A percentile compares a stretch with the other conserved stretches of the same genome.
phyloP scores from a whole-genome alignment of 2,888 invertebrate genomes.

The Balanococcus diminutus region DNA sequence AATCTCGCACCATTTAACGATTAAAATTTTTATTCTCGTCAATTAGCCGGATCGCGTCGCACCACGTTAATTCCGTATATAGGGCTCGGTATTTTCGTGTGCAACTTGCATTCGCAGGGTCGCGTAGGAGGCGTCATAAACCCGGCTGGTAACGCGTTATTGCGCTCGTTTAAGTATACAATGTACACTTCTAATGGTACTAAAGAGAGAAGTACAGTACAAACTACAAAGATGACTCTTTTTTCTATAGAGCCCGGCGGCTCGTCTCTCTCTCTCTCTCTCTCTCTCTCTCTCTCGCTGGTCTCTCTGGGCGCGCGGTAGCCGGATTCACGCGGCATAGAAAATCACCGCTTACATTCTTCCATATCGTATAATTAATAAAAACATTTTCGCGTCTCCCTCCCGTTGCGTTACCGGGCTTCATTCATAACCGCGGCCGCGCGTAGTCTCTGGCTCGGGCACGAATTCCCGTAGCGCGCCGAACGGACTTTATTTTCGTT shows the following conservation, averaged over 20 bases:
- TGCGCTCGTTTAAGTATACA: not conserved
- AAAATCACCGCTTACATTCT: not conserved
- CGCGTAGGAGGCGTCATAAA: not conserved
- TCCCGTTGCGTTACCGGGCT: not conserved
- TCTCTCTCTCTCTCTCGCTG: no score
- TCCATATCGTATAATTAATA: not conserved
- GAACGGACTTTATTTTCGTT: not conserved
- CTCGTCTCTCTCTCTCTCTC: no score
- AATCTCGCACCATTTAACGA: not conserved
- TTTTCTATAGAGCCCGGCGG: not conserved
- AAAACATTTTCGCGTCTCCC: constrained; percentile 2
- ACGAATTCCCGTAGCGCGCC: not conserved
- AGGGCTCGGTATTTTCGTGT: not conserved
- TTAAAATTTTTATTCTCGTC: constrained; percentile 18
- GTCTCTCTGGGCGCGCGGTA: no score
- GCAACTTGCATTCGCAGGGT: no score
- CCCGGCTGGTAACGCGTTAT: not conserved
- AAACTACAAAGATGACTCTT: not conserved
- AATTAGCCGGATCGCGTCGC: not conserved
- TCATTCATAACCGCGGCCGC: not conserved
- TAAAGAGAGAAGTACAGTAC: not conserved
- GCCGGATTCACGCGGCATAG: not conserved
- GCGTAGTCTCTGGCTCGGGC: not conserved
- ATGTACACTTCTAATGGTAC: no score
- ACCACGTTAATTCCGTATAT: not conserved